These are phyloP conservation scores for Pristionchus mayeri DNA, from an alignment of 2,888 invertebrate species.

Conservation along the genomic window DNA sequence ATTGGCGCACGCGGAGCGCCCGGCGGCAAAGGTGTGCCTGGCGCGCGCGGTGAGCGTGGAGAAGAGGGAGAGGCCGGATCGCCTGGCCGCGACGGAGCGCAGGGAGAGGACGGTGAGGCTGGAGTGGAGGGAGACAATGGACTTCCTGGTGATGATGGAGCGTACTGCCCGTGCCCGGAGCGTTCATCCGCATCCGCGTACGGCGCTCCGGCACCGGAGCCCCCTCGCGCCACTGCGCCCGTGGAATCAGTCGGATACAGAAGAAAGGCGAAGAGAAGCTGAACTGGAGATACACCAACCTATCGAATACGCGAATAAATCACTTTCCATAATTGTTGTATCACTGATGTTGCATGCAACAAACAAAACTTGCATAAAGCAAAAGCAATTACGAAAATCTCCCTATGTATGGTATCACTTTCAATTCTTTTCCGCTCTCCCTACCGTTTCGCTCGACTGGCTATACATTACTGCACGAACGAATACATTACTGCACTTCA, in stretches of 20 bases:
- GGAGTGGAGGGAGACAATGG: slow-evolving; percentile 37
- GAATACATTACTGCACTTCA: too few species aligned
- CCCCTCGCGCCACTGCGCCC: neutral
- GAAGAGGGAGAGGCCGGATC: slow-evolving; percentile 29
- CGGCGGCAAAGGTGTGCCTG: slow-evolving; percentile 36
- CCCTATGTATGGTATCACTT: too few species aligned
- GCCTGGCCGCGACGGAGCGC: slow-evolving; percentile 29
- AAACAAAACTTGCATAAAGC: too few species aligned
- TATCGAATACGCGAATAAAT: neutral
- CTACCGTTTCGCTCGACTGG: too few species aligned
- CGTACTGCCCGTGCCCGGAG: slow-evolving; percentile 50
- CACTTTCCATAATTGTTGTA: too few species aligned
- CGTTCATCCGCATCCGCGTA: slow-evolving; percentile 9
- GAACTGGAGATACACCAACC: neutral
- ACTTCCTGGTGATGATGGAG: slow-evolving; percentile 49
- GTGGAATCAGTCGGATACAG: slow-evolving; percentile 34
- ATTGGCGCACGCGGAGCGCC: slow-evolving; percentile 42
- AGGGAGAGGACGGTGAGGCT: slow-evolving; percentile 35
- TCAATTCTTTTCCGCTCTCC: too few species aligned
- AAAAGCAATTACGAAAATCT: too few species aligned
- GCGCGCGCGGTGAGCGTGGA: slow-evolving; percentile 31
- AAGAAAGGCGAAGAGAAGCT: slow-evolving; percentile 33
- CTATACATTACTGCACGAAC: too few species aligned
- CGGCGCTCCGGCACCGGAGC: neutral
- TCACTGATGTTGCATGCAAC: too few species aligned